Evolutionary conservation across 2,888 invertebrate species (phyloP), one percentile per base, ranked within the genome.

Genomic region (Euplagia quadripunctaria): DNA sequence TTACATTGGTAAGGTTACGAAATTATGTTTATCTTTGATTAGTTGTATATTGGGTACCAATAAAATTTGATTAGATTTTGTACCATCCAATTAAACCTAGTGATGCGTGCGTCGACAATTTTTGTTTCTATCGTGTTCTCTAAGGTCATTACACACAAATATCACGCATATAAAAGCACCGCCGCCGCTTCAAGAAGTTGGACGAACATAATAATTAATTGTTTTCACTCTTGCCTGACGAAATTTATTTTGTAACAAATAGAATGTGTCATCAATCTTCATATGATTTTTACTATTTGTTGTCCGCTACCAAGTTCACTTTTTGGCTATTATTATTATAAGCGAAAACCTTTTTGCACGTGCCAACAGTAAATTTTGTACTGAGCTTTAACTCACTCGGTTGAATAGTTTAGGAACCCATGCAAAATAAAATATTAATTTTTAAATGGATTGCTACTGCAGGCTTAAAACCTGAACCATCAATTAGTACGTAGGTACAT

Each of bases 21-120:
- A 82, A 86, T 84, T 79, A 83, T 87, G 86, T 86, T 86, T 86
- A 87, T 86, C 77, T 87, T 86, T 86, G 83, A 87, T 86, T 87
- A 86, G 86, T 77, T 75, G 72, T 85, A 80, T 81, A 81, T 79
- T 80, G 80, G 73, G 74, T 76, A 79, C 75, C 82, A 84, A 87
- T 87, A 87, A 86, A 86, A 86, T 75, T 86, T 85, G 86, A 87
- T 85, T 87, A 79, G 80, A 77, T 83, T 85, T 83, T 79, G 81
- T 78, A 81, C 73, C 76, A 74, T 79, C 83, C 83, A 87, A 86
- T 86, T 86, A 87, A 84, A 72, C 74, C 74, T 79, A 76, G 78
- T 76, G 76, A 81, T 82, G 78, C 77, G 76, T 78, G 79, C 70
- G 58, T 79, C 84, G 73, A 80, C 82, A 84, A 77, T 77, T 83